Base-by-base conservation (phyloP, 1,140 invertebrate genomes). In the Drosophila sproati region DNA sequence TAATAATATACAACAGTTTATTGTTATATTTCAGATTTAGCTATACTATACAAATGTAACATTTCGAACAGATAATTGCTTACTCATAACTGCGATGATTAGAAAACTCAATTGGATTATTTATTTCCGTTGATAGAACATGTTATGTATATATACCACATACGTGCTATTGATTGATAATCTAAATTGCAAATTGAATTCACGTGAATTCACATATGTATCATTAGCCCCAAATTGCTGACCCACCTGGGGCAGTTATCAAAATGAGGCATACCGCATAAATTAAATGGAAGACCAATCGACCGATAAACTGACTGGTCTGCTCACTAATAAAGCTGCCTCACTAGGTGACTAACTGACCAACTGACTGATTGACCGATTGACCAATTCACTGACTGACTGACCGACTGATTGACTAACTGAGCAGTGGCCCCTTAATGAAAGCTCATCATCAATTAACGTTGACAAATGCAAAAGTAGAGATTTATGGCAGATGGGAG, bases 371-470 rank as follows among this genome's bases (percentile, higher is more conserved):
- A 69, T 29, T 50, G 52, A 77, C 57, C 37, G 51, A 68, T 28
- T 10, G 35, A 67, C 34, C 29, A 45, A 75, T 32, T 45, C 63
- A 64, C 45, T 12, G 28, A 67, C 45, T 35, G 67, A 56, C 47
- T 50, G 32, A 60, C 51, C 43, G 57, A 74, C 75, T 12, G 32
- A 73, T n/a, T 64, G 51, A 63, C 54, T 59, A 31, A 64, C 48
- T 72, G 52, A 54, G 56, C 47, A 77, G 52, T 71, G 56, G 66
- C 50, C 51, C 31, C 77, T 71, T 77, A 85, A 85, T 85, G 81
- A 85, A 80, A 73, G 73, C 73, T 77, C 73, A 80, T 79, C 81
- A 85, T 85, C 81, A 85, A 85, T 85, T 85, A 85, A 80, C 81
- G 66, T 85, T 80, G 81, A 85, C 81, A 85, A 85, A 85, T 80